Percentiles rank a stretch among this genome's conserved stretches.
phyloP scores from a whole-genome alignment of 35 echinoderm and acorn worm species.

The Eucidaris tribuloides region DNA sequence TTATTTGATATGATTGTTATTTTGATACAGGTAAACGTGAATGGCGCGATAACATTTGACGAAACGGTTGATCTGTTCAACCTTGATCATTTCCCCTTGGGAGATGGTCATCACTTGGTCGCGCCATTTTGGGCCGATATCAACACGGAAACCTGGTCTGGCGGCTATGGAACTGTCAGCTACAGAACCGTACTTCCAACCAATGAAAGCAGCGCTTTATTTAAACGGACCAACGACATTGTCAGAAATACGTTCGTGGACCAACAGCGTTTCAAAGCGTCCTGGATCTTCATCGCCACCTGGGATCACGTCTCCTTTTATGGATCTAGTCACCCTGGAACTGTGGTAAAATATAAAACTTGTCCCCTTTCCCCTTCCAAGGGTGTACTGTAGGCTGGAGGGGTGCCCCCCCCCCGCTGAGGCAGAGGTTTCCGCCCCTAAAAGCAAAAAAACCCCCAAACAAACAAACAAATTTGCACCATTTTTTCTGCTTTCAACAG shows the following conservation, averaged over 20 bases:
- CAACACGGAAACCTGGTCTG: not conserved
- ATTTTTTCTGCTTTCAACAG: no score
- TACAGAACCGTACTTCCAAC: not conserved
- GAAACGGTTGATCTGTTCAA: not conserved
- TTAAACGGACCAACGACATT: not conserved
- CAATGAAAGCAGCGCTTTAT: not conserved
- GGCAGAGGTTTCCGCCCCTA: no score
- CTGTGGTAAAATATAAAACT: no score
- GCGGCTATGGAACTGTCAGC: not conserved
- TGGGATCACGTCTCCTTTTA: conserved; percentile 24
- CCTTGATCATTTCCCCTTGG: not conserved
- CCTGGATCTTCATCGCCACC: conserved; percentile 30
- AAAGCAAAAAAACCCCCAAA: no score
- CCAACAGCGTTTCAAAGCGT: not conserved
- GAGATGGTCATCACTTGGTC: not conserved
- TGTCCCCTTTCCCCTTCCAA: no score
- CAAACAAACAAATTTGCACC: no score
- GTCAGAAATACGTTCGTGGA: not conserved
- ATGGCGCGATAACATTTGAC: conserved; percentile 11
- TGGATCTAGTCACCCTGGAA: not conserved
- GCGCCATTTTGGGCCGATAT: conserved; percentile 42
- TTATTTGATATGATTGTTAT: not conserved
- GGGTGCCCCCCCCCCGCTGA: no score
- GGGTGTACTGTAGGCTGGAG: no score
- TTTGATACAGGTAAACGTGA: conserved; percentile 2